Percentiles rank a stretch among this genome's conserved stretches.
Evolutionary conservation across 2,888 invertebrate genomes (phyloP).

Genomic region (Adelphocoris suturalis): DNA sequence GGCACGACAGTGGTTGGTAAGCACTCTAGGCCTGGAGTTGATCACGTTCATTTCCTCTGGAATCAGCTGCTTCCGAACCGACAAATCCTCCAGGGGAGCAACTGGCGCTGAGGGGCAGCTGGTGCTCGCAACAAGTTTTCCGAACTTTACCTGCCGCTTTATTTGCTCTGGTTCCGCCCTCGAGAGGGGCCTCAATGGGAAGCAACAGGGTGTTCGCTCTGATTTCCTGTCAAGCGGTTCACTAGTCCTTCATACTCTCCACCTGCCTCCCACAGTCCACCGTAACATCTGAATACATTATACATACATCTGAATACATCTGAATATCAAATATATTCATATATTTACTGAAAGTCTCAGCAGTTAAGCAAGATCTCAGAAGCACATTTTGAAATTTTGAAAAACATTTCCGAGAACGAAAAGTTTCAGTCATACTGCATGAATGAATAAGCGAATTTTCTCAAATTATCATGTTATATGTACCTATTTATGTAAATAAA

Average conservation of each 20-base stretch:
- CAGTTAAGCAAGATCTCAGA: no score
- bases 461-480: no score
- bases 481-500: no score
- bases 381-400: no score
- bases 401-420: no score
- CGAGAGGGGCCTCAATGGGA: conserved; percentile 23
- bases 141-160: conserved; percentile 55
- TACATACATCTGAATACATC: no score
- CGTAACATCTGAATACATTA: no score
- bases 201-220: conserved; percentile 59
- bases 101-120: conserved; percentile 55
- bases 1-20: background rate
- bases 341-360: no score
- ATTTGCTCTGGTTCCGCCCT: conserved; percentile 53
- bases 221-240: conserved; percentile 58
- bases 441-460: no score
- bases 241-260: conserved; percentile 4
- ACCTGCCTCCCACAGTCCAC: conserved; percentile 19
- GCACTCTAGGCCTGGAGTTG: background rate
- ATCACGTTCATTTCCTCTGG: conserved; percentile 47
- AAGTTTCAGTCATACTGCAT: no score
- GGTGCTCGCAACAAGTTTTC: conserved; percentile 57
- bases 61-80: conserved; percentile 65
- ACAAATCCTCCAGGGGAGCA: conserved; percentile 23
- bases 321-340: no score